Conservation (phyloP, 2,797 vertebrate genomes). For the Gambelia wislizenii region DNA sequence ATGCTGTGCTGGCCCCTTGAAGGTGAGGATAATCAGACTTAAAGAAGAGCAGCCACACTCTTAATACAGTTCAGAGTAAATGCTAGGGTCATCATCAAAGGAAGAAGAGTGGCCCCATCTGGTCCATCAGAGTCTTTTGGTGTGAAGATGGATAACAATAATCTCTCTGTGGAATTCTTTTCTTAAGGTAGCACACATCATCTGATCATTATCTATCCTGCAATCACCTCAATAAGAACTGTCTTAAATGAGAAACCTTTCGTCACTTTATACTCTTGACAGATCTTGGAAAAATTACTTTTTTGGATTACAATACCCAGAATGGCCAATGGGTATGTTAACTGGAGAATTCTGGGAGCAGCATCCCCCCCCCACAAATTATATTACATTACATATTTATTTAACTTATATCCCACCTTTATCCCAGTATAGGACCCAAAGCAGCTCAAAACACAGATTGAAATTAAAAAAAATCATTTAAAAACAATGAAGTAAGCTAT, state of each 20-base stretch:
- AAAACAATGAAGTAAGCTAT: no score
- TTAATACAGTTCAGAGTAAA: conserved; percentile 35
- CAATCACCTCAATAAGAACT: neutral
- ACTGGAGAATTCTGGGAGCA: no score
- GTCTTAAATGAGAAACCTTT: neutral
- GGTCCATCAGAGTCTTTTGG: neutral
- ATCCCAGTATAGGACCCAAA: no score
- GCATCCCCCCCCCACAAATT: neutral
- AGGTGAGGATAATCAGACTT: conserved; percentile 17
- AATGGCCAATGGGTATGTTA: no score
- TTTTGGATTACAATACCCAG: no score
- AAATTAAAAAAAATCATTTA: no score
- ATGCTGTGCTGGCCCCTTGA: neutral
- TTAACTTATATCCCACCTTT: neutral
- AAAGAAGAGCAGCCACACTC: conserved; percentile 1
- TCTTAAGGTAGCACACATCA: neutral
- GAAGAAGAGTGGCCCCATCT: conserved; percentile 5
- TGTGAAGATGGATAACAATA: neutral
- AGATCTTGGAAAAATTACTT: no score
- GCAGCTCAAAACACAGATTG: no score
- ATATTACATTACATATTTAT: neutral
- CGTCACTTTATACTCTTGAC: neutral
- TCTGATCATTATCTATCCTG: no score
- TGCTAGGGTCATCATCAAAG: neutral
- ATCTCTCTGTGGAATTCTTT: neutral